phyloP scores from a whole-genome alignment of 2,888 invertebrate species.

The Netelia virgata region DNA sequence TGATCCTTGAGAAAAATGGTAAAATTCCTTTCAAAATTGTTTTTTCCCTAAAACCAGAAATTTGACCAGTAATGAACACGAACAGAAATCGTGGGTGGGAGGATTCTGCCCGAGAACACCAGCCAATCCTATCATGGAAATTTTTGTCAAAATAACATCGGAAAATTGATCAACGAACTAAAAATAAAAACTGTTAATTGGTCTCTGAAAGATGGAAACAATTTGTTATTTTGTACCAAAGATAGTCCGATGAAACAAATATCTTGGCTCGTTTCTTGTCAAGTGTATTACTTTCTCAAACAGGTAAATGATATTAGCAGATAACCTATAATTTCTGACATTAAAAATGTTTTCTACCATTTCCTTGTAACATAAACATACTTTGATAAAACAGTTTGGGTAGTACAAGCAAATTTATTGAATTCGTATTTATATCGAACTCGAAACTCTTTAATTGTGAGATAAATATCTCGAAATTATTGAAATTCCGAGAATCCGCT shows the following conservation, averaged over 20 bases:
- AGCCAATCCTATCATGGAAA: conserved; percentile 72
- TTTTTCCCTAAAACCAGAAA: neutral
- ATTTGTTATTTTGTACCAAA: conserved; percentile 65
- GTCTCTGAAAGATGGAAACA: neutral
- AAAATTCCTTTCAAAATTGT: conserved; percentile 4
- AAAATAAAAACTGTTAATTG: conserved; percentile 40
- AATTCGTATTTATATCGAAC: neutral
- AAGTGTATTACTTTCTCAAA: conserved; percentile 75
- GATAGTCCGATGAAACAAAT: conserved; percentile 55
- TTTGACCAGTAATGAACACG: neutral
- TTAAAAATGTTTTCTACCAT: too few relatives aligned
- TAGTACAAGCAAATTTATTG: too few relatives aligned
- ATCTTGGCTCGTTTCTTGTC: conserved; percentile 69
- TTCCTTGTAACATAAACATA: too few relatives aligned
- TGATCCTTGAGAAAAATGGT: conserved; percentile 77
- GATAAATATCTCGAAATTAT: neutral
- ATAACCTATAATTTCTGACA: neutral
- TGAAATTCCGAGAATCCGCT: too few relatives aligned
- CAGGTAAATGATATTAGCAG: conserved; percentile 61
- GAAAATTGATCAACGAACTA: conserved; percentile 65
- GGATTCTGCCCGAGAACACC: conserved; percentile 60
- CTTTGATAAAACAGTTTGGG: too few relatives aligned
- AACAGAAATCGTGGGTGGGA: conserved; percentile 70
- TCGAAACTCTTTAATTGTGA: neutral
- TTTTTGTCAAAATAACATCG: conserved; percentile 71